These are phyloP conservation scores for Bilobella aurantiaca DNA, from an alignment of 1,140 invertebrate species.

Conservation along the genomic window DNA sequence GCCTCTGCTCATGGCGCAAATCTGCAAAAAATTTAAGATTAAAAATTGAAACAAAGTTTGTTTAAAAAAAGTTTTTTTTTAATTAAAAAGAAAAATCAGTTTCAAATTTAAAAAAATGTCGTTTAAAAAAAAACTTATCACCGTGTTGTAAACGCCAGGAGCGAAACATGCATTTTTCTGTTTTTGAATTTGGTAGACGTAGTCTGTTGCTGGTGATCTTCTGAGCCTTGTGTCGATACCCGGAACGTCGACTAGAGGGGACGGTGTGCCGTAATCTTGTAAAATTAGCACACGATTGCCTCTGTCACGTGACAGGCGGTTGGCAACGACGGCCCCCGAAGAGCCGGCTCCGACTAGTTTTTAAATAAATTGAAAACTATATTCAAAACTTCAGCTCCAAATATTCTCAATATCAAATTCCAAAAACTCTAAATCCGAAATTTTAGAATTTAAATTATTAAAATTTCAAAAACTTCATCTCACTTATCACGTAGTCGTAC, in stretches of 20 bases:
- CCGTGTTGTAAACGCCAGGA: background rate
- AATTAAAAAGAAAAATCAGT: no score
- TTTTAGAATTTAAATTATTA: background rate
- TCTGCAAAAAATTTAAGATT: background rate
- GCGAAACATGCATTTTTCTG: background rate
- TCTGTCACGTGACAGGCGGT: background rate
- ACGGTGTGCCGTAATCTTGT: background rate
- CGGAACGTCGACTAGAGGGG: background rate
- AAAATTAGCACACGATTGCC: background rate
- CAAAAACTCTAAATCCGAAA: background rate
- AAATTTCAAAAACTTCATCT: background rate
- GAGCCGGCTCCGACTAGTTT: background rate
- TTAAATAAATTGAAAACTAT: no score
- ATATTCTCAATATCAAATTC: background rate
- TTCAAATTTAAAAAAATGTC: no score
- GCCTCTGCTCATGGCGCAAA: slow-evolving; percentile 31
- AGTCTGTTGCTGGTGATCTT: background rate
- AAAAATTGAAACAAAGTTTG: no score
- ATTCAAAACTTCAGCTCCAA: no score
- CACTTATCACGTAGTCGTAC: background rate
- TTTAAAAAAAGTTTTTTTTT: no score
- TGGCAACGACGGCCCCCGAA: background rate
- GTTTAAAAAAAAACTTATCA: background rate
- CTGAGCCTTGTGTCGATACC: background rate
- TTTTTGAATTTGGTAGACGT: background rate